phyloP scores from a whole-genome alignment of 2,797 vertebrate genomes.

The Stomatorhinus walkeri region DNA sequence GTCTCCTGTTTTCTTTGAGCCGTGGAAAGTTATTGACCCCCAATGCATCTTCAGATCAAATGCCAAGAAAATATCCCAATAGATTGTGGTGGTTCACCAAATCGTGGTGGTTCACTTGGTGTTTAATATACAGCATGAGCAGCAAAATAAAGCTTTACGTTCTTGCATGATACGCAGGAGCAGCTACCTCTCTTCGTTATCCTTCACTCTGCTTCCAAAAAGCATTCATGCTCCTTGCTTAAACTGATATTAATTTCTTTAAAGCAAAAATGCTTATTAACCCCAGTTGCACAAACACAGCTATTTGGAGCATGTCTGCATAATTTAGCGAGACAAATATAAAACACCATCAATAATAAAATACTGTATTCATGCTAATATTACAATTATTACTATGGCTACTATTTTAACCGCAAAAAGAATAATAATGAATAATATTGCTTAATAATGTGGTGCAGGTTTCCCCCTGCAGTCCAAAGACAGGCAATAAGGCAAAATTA shows the following conservation, averaged over 20 bases:
- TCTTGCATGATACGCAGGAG: not conserved
- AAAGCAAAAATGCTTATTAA: slow-evolving; percentile 2
- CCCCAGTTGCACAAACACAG: not conserved
- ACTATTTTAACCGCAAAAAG: not conserved
- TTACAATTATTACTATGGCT: not conserved
- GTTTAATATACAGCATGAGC: not conserved
- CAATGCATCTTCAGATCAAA: not conserved
- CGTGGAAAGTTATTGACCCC: not conserved
- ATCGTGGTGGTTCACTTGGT: not conserved
- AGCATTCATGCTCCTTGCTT: not conserved
- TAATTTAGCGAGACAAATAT: not conserved
- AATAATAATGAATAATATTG: not conserved
- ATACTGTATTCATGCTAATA: not conserved
- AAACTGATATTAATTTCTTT: slow-evolving; percentile 5
- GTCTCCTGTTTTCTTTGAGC: not conserved
- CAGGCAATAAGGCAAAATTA: not conserved
- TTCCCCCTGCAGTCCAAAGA: not conserved
- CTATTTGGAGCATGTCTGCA: not conserved
- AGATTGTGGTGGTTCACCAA: not conserved
- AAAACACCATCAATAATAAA: not conserved
- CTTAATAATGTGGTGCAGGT: not conserved
- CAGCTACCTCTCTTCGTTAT: not conserved
- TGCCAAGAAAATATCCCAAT: not conserved
- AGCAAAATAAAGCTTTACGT: not conserved
- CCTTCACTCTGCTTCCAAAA: not conserved